Conservation (phyloP, 2,113 vertebrate species). For the Amphilophus citrinellus region DNA sequence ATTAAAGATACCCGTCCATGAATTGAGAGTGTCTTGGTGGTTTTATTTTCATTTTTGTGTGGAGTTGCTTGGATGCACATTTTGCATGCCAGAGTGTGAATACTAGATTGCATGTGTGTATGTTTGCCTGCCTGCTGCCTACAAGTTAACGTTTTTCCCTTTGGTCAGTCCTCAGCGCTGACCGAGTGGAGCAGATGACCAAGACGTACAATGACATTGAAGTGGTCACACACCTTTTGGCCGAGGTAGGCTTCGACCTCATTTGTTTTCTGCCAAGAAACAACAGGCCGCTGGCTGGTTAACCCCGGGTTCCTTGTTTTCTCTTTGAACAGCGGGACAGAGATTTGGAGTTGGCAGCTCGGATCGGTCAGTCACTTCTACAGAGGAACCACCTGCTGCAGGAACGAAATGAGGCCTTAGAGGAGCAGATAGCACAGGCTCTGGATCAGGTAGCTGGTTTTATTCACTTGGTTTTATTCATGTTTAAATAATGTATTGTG, state of each 20-base stretch:
- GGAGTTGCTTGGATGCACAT: background rate
- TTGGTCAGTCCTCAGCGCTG: conserved; percentile 87
- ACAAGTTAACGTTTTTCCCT: background rate
- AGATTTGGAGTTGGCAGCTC: conserved; percentile 95
- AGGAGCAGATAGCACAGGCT: conserved; percentile 92
- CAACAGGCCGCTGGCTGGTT: background rate
- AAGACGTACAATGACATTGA: conserved; percentile 92
- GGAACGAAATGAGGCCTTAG: conserved; percentile 92
- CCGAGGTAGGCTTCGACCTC: conserved; percentile 84
- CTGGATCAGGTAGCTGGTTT: conserved; percentile 87
- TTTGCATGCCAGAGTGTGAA: conserved; percentile 15
- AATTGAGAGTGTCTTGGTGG: background rate
- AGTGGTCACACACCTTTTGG: conserved; percentile 91
- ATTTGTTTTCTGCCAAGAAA: background rate
- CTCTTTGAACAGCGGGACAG: conserved; percentile 87
- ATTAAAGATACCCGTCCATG: background rate
- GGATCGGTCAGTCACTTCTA: conserved; percentile 96
- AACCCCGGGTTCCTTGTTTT: background rate
- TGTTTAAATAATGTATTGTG: background rate
- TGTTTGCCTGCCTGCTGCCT: background rate
- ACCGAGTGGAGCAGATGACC: conserved; percentile 89
- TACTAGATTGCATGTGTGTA: background rate
- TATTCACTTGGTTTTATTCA: background rate
- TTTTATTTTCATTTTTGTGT: conserved; percentile 5
- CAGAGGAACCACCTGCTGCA: conserved; percentile 92